Base-by-base conservation (phyloP, 2,113 vertebrate species). In the Symphodus melops region DNA sequence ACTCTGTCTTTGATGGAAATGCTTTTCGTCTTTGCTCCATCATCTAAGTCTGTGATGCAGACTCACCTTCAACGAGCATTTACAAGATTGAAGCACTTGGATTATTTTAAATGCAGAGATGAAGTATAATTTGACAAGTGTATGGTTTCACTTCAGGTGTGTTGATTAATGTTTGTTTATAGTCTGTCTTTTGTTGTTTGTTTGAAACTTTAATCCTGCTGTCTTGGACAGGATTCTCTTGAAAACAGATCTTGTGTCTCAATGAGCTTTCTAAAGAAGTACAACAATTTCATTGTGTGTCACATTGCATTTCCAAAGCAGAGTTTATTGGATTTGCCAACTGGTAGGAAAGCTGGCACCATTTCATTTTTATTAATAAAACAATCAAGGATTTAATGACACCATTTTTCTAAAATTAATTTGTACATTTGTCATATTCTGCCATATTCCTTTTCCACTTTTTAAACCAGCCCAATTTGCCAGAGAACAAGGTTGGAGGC, bases 381-480 rank as follows among this genome's bases (percentile, higher is more conserved):
- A 58, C 21, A 19, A 33, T 39, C 28, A 51, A 41, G 23, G 16
- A 53, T 81, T 54, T 64, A 19, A 66, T 55, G 4, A 7, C 16
- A 51, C 28, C 33, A 28, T 65, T 21, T 9, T 44, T 49, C 44
- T 3, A 0, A 68, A 36, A 33, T 11, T 2, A 3, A 13, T 1
- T 17, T 17, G 16, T 7, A 16, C n/a, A n/a, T n/a, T n/a, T 25
- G 12, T 13, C 36, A 19, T 52, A 10, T 68, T 44, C 28, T 25
- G 13, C 20, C 1, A 11, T 5, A 19, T 54, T 54, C 21, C 12
- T 8, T 8, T 8, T 51, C 19, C 17, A 7, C 54, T 67, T 52
- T 12, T 48, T 74, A 55, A 68, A 66, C 64, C 61, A 21, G 8
- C 14, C 17, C 23, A 25, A 17, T 37, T 20, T 52, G 33, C 21